These are phyloP conservation scores for Diplosoma virens DNA, from an alignment of 23 tunicate species.

Conservation along the genomic window DNA sequence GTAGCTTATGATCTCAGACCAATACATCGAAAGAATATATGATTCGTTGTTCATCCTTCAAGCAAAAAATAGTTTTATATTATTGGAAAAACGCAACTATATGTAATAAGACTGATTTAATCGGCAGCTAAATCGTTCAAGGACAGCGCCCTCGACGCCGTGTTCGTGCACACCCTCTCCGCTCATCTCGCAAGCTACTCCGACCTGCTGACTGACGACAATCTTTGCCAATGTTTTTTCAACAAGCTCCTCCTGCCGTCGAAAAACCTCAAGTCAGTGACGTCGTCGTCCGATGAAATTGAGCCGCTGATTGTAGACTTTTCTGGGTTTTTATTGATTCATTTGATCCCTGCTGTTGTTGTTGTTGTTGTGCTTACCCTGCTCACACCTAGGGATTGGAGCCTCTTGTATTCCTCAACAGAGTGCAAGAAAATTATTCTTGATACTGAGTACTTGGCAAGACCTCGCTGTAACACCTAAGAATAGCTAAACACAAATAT, in stretches of 20 bases:
- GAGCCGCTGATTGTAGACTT: too few species aligned
- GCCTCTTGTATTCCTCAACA: too few species aligned
- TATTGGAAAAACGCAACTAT: not conserved
- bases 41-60: not conserved
- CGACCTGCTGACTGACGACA: conserved; percentile 66
- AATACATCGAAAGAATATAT: not conserved
- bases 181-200: conserved; percentile 44
- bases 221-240: conserved; percentile 58
- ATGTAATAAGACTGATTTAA: not conserved
- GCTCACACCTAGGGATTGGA: too few species aligned
- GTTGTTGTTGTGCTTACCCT: too few species aligned
- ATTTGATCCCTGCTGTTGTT: too few species aligned
- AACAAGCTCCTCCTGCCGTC: conserved; percentile 41
- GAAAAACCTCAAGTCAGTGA: conserved; percentile 54
- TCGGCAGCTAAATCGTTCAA: conserved; percentile 54
- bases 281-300: too few species aligned
- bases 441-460: too few species aligned
- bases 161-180: conserved; percentile 57
- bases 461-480: too few species aligned
- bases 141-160: conserved; percentile 54
- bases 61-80: not conserved
- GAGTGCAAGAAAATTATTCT: too few species aligned
- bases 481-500: too few species aligned
- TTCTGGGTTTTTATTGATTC: too few species aligned
- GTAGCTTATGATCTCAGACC: too few species aligned